phyloP scores from a whole-genome alignment of 2,113 vertebrate genomes.

The Amphilophus citrinellus region DNA sequence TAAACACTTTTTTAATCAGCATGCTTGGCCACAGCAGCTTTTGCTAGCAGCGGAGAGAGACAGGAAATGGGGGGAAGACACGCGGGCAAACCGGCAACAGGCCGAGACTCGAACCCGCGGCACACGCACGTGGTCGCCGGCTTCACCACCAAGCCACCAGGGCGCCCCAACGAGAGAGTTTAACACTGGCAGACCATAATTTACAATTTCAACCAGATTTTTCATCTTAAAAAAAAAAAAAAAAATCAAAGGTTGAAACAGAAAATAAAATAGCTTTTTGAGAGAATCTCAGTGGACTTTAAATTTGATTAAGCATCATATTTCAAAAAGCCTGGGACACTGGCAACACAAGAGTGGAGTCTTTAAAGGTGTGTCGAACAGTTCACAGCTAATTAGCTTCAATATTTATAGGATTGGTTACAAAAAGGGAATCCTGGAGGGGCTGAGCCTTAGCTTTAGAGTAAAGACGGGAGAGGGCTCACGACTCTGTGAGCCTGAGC shows the following conservation, averaged over 20 bases:
- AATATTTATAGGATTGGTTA: background rate
- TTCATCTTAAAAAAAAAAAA: background rate
- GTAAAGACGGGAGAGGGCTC: background rate
- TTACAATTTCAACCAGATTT: background rate
- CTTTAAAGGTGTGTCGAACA: background rate
- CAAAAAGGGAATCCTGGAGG: background rate
- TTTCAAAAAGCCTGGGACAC: background rate
- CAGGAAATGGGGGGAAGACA: too few relatives aligned
- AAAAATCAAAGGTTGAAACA: background rate
- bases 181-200: background rate
- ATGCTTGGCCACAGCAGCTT: background rate
- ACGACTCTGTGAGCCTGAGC: background rate
- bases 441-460: background rate
- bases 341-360: background rate
- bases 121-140: too few relatives aligned
- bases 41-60: too few relatives aligned
- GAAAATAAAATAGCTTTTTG: rapidly evolving
- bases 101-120: too few relatives aligned
- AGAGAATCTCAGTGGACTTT: background rate
- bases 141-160: too few relatives aligned
- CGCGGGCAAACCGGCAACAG: too few relatives aligned
- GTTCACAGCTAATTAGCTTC: background rate
- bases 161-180: background rate
- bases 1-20: background rate
- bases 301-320: background rate